Base-by-base conservation (phyloP, 1,140 invertebrate genomes). In the Drosophila repleta region DNA sequence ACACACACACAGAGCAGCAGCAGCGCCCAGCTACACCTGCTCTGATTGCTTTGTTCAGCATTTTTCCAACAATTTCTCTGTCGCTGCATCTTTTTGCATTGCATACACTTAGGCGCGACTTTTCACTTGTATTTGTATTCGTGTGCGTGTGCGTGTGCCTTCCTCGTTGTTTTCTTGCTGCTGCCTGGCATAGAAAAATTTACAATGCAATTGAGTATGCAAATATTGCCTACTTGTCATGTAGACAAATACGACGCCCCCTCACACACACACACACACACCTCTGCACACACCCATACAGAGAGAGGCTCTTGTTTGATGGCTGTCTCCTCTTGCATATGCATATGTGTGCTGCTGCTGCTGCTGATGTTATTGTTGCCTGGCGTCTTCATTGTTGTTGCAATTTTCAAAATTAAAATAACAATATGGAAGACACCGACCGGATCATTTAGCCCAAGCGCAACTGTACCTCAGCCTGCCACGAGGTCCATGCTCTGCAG, bases 151-250 rank as follows among this genome's bases (percentile, higher is more conserved):
- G n/a, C n/a, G 65, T 69, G 62, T 65, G 67, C 67, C 66, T 45
- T 45, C 21, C 37, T 65, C 45, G 51, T 51, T 39, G 21, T 62
- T 43, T 49, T 43, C 37, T 32, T 39, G 45, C 41, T 45, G 46
- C 61, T 17, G 81, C 46, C 64, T 73, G 65, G 65, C 82, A 87
- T 87, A 88, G 76, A 88, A 88, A 88, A 88, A 88, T 88, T 88
- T 88, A 88, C 83, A 88, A 88, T 88, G 83, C 83, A 88, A 88
- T 88, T 88, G 83, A 88, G 83, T 88, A 88, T 88, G 83, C 83
- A 88, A 88, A 88, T 88, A 88, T 88, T 88, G 83, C 83, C 83
- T 88, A 88, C 83, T 88, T 88, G 82, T 87, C 78, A 87, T 87
- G 82, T 87, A 76, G 79, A 88, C 82, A 82, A 83, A 79, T 82